Conservation (phyloP, 2,888 invertebrate species). For the Helleia helle region DNA sequence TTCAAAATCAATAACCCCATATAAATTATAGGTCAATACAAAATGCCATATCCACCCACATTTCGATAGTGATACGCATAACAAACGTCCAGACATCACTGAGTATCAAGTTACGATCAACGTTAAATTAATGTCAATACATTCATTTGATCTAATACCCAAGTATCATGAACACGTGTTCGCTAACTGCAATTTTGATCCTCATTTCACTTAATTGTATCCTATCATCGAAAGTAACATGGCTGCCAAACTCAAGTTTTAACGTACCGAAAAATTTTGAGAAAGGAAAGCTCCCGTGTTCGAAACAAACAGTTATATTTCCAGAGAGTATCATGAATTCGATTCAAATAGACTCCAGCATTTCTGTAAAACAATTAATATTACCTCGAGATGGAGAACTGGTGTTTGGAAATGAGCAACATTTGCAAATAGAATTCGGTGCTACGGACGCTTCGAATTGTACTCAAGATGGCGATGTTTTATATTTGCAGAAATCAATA, state of each 20-base stretch:
- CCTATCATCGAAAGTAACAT: conserved; percentile 40
- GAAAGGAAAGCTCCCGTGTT: conserved; percentile 48
- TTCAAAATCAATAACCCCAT: no score
- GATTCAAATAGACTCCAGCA: conserved; percentile 34
- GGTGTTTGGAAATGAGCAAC: conserved; percentile 34
- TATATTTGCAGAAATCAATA: conserved; percentile 39
- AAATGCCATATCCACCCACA: no score
- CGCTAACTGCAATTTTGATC: conserved; percentile 10
- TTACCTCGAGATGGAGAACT: conserved; percentile 56
- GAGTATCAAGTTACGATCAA: conserved; percentile 44
- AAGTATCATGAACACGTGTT: not conserved
- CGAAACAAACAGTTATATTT: conserved; percentile 51
- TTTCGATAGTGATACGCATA: no score
- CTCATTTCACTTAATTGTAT: conserved; percentile 26
- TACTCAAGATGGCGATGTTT: conserved; percentile 32
- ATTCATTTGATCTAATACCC: not conserved
- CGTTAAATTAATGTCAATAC: not conserved
- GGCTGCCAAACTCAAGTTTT: conserved; percentile 50
- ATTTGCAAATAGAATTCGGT: conserved; percentile 35
- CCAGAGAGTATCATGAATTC: conserved; percentile 38
- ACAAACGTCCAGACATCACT: conserved; percentile 43
- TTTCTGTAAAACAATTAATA: conserved; percentile 37
- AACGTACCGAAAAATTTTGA: conserved; percentile 47
- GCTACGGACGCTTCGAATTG: conserved; percentile 33
- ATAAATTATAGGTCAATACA: no score